A percentile compares a stretch with the other conserved stretches of the same genome.
phyloP scores from a whole-genome alignment of 2,888 invertebrate genomes.

The Spodoptera littoralis region DNA sequence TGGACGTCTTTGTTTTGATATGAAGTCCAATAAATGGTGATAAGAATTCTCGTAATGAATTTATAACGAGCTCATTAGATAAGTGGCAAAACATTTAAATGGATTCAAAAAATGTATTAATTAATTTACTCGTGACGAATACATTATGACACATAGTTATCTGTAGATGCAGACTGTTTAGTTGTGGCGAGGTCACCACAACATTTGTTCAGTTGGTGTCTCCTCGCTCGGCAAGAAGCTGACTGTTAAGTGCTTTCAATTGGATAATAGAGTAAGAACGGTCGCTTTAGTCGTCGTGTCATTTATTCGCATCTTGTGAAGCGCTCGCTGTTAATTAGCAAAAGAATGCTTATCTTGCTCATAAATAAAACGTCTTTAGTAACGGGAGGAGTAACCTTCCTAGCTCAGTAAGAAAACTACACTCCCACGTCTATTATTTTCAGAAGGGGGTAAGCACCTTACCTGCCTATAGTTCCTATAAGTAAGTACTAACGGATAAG shows the following conservation, averaged over 20 bases:
- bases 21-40: slow-evolving; percentile 46
- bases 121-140: slow-evolving; percentile 5
- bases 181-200: slow-evolving; percentile 50
- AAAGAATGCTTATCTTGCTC: neutral
- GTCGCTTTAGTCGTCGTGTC: slow-evolving; percentile 29
- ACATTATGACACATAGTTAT: neutral
- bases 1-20: slow-evolving; percentile 73
- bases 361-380: too few species aligned
- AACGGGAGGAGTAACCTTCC: too few species aligned
- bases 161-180: slow-evolving; percentile 2
- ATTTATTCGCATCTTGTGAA: slow-evolving; percentile 46
- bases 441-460: too few species aligned
- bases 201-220: slow-evolving; percentile 47
- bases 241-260: slow-evolving; percentile 63
- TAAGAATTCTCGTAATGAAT: slow-evolving; percentile 55
- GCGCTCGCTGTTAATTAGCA: slow-evolving; percentile 26
- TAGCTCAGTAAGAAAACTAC: too few species aligned
- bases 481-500: too few species aligned
- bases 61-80: slow-evolving; percentile 51
- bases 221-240: slow-evolving; percentile 16
- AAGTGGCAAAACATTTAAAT: slow-evolving; percentile 20
- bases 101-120: slow-evolving; percentile 23
- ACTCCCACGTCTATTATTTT: too few species aligned
- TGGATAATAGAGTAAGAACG: slow-evolving; percentile 60
- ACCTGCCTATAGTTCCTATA: too few species aligned